Percentiles rank a stretch among this genome's conserved stretches.
These are phyloP conservation scores for Agapornis roseicollis DNA, from an alignment of 2,113 vertebrate species.

Conservation along the genomic window DNA sequence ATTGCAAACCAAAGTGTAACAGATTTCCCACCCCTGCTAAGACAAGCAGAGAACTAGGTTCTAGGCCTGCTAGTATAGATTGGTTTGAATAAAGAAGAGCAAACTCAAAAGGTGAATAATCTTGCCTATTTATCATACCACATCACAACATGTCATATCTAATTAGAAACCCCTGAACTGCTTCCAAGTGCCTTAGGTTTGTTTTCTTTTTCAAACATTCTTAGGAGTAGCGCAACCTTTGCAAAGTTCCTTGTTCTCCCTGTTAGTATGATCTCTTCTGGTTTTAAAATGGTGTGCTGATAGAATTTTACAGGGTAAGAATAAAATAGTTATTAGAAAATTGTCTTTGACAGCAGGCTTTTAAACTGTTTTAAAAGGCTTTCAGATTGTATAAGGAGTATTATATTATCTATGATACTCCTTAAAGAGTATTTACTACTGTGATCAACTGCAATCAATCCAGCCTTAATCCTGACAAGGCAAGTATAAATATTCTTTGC, in stretches of 20 bases:
- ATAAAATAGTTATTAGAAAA: not conserved
- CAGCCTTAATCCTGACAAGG: not conserved
- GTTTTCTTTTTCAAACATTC: not conserved
- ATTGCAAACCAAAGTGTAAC: not conserved
- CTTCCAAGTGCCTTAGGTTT: slow-evolving; percentile 16
- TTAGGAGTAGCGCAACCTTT: not conserved
- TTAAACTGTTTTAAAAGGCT: not conserved
- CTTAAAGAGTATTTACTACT: not conserved
- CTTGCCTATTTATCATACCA: not conserved
- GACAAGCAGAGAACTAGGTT: not conserved
- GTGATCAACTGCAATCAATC: not conserved
- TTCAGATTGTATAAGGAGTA: not conserved
- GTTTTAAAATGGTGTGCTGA: not conserved
- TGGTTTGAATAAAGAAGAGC: not conserved
- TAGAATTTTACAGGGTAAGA: not conserved
- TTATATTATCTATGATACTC: not conserved
- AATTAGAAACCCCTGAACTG: slow-evolving; percentile 1
- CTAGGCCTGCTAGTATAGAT: not conserved
- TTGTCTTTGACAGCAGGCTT: not conserved
- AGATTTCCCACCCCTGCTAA: not conserved
- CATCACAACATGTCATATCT: not conserved
- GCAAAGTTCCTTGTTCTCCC: not conserved
- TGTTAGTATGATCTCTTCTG: not conserved
- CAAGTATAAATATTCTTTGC: not conserved
- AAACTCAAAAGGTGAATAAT: not conserved